Base-by-base conservation (phyloP, 1,140 invertebrate species). In the Drosophila arawakana region DNA sequence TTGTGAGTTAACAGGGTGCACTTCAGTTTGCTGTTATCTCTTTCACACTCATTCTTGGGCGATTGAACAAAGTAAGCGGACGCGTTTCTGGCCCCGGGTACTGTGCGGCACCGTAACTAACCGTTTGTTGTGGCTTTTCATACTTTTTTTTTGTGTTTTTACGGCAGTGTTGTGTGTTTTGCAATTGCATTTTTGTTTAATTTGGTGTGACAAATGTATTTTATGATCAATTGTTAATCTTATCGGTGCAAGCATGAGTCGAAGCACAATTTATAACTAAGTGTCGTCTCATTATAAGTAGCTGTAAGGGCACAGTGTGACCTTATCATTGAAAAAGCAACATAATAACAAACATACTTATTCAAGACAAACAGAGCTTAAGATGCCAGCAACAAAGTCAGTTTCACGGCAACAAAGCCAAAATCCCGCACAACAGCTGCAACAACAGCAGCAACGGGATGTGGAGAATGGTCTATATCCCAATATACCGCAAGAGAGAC, bases 401-500 rank as follows among this genome's bases (percentile, higher is more conserved):
- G 80, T 84, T 7, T 55, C 60, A n/a, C 84, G 85, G 7, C 80
- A 89, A 49, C 84, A 88, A 46, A 84, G 85, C 75, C 84, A 89
- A 49, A 81, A 78, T 44, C 85, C 84, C 59, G 85, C 84, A 34
- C 86, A 90, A 50, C 86, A 90, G 30, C 54, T 91, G 81, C 81
- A 85, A 30, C 44, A 75, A 47, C 81, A 85, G 39, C 84, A 85
- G 18, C 85, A 86, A 50, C 78, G 81, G n/a, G 90, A 91, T 21
- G 59, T 80, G 1, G 90, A 91, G 50, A 91, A 91, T 46, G 90
- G 86, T 37, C 73, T 91, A 2, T 91, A 91, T 70, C 90, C 90
- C 6, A 84, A 76, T 43, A 76, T 91, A 67, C 86, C 88, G 37
- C 15, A 68, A 7, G 89, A 91, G 55, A 81, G 80, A 2, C 71